Evolutionary conservation across 2,113 vertebrate species (phyloP), one percentile per base, ranked within the genome.

Genomic region (Neomonachus schauinslandi): DNA sequence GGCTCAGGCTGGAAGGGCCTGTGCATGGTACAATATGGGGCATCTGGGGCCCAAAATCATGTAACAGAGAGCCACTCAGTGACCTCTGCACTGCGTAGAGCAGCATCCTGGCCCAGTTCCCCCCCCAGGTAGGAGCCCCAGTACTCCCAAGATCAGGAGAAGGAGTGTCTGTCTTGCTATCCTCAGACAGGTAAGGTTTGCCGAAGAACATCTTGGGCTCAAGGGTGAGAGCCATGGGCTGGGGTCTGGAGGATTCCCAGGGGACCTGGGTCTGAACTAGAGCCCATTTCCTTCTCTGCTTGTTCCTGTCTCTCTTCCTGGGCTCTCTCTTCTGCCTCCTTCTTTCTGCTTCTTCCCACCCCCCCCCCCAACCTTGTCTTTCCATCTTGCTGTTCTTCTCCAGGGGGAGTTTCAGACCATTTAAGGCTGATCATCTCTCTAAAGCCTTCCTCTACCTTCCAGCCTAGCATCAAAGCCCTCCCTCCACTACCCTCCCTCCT

Each of bases 21-120:
- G 24, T 39, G 2, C 4, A 0, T 7, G 33, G n/a, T 31, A 22
- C 6, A 9, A 59, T 26, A 28, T 2, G 0, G 1, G 33, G 36
- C 0, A 1, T 10, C 31, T 42, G 7, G 33, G 55, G 12, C 42
- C 59, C 19, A 13, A 14, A 8, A 9, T 39, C 42, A 51, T 6
- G 13, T 7, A n/a, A 21, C 4, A 3, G 18, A 55, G 18, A 61
- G 12, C 28, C n/a, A 84, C 31, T 61, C 13, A 7, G 71, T 22
- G 57, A 69, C 21, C 28, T 22, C 39, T 15, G 13, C 1, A 15
- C 15, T 18, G 22, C 4, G 18, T 18, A 13, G 7, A 1, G 10
- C 7, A 19, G 33, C 24, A 33, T 22, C n/a, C 31, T 5, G 0
- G 1, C 4, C 57, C 28, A 9, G 2, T 18, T 21, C 51, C 24